Percentiles rank a stretch among this genome's conserved stretches.
phyloP scores from a whole-genome alignment of 2,888 invertebrate genomes.

The Sclerodermus sp. region DNA sequence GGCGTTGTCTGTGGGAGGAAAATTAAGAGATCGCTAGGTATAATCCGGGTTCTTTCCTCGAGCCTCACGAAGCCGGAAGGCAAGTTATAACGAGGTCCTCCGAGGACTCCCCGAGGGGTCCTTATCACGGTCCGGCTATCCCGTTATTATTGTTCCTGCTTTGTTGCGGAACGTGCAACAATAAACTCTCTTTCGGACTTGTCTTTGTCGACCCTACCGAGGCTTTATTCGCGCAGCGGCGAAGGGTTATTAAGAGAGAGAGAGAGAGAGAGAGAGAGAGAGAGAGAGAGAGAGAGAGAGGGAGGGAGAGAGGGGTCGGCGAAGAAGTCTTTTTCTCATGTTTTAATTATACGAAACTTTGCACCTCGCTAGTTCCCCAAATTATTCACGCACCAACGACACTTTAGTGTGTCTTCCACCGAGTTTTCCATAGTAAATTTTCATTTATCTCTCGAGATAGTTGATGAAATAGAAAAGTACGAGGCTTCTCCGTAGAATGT shows the following conservation, averaged over 20 bases:
- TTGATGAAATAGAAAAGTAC: too few species aligned
- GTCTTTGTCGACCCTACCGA: slow-evolving; percentile 1
- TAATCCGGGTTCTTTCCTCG: too few species aligned
- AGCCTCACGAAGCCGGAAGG: slow-evolving; percentile 5
- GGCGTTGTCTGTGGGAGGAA: not conserved
- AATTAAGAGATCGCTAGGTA: slow-evolving; percentile 12
- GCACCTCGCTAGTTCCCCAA: too few species aligned
- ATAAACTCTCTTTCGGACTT: slow-evolving; percentile 13
- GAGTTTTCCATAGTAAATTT: too few species aligned
- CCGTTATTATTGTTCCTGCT: slow-evolving; percentile 48
- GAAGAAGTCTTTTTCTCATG: slow-evolving; percentile 26
- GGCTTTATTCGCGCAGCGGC: slow-evolving; percentile 7
- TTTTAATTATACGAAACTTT: slow-evolving; percentile 36
- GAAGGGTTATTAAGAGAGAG: too few species aligned
- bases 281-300: slow-evolving; percentile 10
- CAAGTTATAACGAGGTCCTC: slow-evolving; percentile 32
- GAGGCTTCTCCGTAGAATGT: too few species aligned
- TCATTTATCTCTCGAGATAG: too few species aligned
- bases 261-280: slow-evolving; percentile 9
- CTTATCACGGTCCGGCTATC: slow-evolving; percentile 30
- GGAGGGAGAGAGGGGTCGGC: slow-evolving; percentile 23
- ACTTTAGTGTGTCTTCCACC: too few species aligned
- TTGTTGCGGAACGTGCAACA: slow-evolving; percentile 25
- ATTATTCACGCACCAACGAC: too few species aligned
- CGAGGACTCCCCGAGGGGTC: slow-evolving; percentile 14